phyloP scores from a whole-genome alignment of 2,888 invertebrate species.

The Dicyrtomina minuta region DNA sequence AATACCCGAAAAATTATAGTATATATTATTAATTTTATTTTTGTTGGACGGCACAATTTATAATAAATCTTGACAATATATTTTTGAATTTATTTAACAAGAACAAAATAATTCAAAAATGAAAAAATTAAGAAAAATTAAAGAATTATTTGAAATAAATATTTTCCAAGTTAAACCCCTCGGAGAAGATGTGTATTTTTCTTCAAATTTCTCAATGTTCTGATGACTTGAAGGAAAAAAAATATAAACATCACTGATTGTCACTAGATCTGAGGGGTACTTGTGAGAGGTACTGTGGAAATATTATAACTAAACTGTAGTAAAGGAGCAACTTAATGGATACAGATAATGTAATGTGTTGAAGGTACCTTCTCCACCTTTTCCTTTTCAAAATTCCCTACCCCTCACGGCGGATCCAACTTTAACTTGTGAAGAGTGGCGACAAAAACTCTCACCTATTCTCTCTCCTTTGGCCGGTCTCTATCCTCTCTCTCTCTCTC shows the following conservation, averaged over 20 bases:
- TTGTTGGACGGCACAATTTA: too few species aligned
- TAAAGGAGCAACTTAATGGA: conserved; percentile 25
- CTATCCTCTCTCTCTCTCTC: not conserved
- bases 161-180: conserved; percentile 5
- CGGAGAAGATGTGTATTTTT: not conserved
- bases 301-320: conserved; percentile 30
- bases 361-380: conserved; percentile 23
- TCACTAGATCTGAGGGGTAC: conserved; percentile 20
- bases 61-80: too few species aligned
- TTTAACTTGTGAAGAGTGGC: conserved; percentile 17
- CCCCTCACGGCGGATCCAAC: conserved; percentile 27
- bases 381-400: conserved; percentile 27
- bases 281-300: conserved; percentile 28
- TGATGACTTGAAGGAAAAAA: not conserved
- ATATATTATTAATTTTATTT: too few species aligned
- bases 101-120: too few species aligned
- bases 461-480: conserved; percentile 5
- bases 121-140: too few species aligned
- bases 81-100: too few species aligned
- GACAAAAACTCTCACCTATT: conserved; percentile 33
- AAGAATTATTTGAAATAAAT: too few species aligned
- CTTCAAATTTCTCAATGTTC: too few species aligned
- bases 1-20: too few species aligned
- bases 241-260: not conserved
- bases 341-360: conserved; percentile 9